Base-by-base conservation (phyloP, 2,888 invertebrate species). In the Allacma fusca region DNA sequence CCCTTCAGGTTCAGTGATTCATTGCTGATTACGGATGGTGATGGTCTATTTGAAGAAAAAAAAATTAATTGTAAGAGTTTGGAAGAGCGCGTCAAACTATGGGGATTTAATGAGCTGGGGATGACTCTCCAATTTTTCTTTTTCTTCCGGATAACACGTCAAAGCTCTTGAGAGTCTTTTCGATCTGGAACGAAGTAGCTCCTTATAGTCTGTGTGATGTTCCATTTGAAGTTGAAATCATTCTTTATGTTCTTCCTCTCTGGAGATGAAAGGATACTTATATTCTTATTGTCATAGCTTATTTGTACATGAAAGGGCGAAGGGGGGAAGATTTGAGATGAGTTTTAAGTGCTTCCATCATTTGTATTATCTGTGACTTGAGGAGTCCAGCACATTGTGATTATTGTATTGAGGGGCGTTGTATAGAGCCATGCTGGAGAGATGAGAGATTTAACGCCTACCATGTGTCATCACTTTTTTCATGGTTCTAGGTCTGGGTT, bases 41-140 rank as follows among this genome's bases (percentile, higher is more conserved):
- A 34, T 34, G 34, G 34, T 34, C 5, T 9, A 34, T 34, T 34
- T 34, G n/a, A n/a, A n/a, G n/a, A n/a, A n/a, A n/a, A 34, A 34
- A 34, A 34, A 34, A 34, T 34, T 34, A 34, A 34, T 34, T 34
- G 34, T 34, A 34, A 34, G 34, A 9, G 9, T 7, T 9, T 34
- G 4, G 34, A 4, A 34, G 34, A 34, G 34, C 9, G 5, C 9
- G 34, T 34, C 34, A 7, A 4, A 34, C 34, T 34, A n/a, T 9
- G 34, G 34, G 9, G 34, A 50, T 50, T 29, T 67, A 67, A 67
- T 67, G 67, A 67, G 67, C 13, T 67, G 29, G 29, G n/a, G 67
- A 67, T 67, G 67, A 67, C 67, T 67, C 26, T 26, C 16, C 9
- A 24, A 64, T 26, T 26, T 29, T 5, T 28, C 16, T 50, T 19